phyloP scores from a whole-genome alignment of 2,888 invertebrate genomes.

The Athripsodes cinereus region DNA sequence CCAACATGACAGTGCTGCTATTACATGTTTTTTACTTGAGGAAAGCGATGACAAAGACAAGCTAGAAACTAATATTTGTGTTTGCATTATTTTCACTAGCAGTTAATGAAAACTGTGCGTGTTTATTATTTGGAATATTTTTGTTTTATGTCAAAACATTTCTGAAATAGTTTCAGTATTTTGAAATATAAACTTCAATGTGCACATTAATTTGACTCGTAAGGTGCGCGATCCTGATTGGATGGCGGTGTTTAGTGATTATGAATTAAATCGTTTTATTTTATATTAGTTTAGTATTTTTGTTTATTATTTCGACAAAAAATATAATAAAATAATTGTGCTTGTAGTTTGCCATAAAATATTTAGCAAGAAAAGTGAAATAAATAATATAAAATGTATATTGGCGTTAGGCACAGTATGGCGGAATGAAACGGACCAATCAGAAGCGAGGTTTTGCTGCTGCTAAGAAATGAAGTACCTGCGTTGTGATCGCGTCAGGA shows the following conservation, averaged over 20 bases:
- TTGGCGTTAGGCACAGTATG: constrained; percentile 48
- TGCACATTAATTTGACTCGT: not conserved
- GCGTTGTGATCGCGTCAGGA: constrained; percentile 63
- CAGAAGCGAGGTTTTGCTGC: constrained; percentile 58
- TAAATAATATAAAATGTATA: constrained; percentile 9
- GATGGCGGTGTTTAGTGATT: constrained; percentile 10
- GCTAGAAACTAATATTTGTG: no score
- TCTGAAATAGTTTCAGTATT: not conserved
- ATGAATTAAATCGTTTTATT: not conserved
- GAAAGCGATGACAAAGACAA: no score
- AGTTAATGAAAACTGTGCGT: no score
- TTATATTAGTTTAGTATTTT: not conserved
- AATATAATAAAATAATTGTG: not conserved
- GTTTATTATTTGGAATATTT: no score
- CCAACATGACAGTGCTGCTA: no score
- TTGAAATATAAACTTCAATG: not conserved
- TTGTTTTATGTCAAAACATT: no score
- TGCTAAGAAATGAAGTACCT: constrained; percentile 61
- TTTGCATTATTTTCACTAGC: no score
- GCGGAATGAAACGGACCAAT: constrained; percentile 66
- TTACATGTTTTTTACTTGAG: no score
- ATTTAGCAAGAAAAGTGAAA: not conserved
- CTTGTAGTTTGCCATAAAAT: not conserved
- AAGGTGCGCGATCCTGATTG: constrained; percentile 16
- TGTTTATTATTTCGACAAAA: not conserved